Percentiles rank a stretch among this genome's conserved stretches.
phyloP scores from a whole-genome alignment of 2,888 invertebrate genomes.

The Tinea pellionella region DNA sequence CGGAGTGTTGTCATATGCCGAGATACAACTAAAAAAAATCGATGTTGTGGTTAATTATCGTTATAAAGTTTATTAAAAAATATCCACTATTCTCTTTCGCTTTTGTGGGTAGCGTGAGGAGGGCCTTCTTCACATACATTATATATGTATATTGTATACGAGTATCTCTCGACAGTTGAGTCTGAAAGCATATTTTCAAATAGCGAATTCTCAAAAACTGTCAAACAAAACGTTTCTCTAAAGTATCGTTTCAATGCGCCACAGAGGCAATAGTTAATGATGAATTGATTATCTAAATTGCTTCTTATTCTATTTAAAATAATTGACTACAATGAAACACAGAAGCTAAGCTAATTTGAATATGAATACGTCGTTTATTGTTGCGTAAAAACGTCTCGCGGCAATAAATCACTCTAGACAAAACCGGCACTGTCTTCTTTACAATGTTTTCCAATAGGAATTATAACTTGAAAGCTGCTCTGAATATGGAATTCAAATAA shows the following conservation, averaged over 20 bases:
- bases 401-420: conserved; percentile 11
- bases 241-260: background rate
- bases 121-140: too few species aligned
- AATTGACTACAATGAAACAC: background rate
- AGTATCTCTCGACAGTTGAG: too few species aligned
- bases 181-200: too few species aligned
- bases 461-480: conserved; percentile 7
- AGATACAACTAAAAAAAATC: too few species aligned
- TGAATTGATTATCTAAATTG: background rate
- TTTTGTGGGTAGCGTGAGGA: too few species aligned
- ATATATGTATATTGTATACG: too few species aligned
- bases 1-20: too few species aligned
- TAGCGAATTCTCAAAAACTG: too few species aligned
- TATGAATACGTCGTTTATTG: background rate
- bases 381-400: conserved; percentile 5
- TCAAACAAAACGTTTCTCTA: too few species aligned
- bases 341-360: background rate
- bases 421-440: background rate
- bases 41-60: too few species aligned
- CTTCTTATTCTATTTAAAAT: background rate
- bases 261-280: background rate
- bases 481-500: background rate
- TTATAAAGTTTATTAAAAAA: too few species aligned
- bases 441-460: conserved; percentile 10
- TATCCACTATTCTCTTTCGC: too few species aligned